Percentiles rank a stretch among this genome's conserved stretches.
These are phyloP conservation scores for Rhyacichthys aspro DNA, from an alignment of 2,797 vertebrate genomes.

Conservation along the genomic window DNA sequence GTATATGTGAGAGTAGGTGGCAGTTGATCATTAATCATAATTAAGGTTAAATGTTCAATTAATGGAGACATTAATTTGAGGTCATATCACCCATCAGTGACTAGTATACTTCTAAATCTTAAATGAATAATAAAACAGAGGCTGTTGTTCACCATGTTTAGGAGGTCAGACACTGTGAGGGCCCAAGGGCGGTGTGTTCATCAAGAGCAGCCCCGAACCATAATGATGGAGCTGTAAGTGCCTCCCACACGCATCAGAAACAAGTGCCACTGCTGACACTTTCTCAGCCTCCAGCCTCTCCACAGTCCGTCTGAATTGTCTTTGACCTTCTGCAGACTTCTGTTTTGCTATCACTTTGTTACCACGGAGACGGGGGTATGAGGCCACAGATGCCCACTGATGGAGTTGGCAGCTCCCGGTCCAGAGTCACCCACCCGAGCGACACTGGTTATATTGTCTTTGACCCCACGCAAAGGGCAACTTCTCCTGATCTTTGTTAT, in stretches of 20 bases:
- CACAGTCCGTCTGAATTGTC: slow-evolving; percentile 37
- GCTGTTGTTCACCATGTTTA: slow-evolving; percentile 5
- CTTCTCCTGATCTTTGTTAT: slow-evolving; percentile 8
- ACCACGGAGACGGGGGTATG: slow-evolving; percentile 39
- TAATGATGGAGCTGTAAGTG: slow-evolving; percentile 50
- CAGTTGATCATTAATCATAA: too few relatives aligned
- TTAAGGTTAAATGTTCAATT: too few relatives aligned
- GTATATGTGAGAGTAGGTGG: too few relatives aligned
- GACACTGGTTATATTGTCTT: slow-evolving; percentile 7
- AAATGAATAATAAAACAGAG: not conserved
- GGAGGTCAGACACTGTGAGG: slow-evolving; percentile 33
- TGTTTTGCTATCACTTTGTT: slow-evolving; percentile 47
- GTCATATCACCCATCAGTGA: not conserved
- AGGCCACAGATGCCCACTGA: slow-evolving; percentile 45
- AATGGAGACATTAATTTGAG: too few relatives aligned
- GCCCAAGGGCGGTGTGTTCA: slow-evolving; percentile 33
- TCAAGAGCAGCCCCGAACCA: slow-evolving; percentile 46
- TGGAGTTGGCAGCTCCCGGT: slow-evolving; percentile 25
- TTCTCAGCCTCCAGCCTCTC: slow-evolving; percentile 35
- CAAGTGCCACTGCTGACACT: slow-evolving; percentile 42
- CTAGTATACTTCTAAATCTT: not conserved
- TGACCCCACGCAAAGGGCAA: slow-evolving; percentile 11
- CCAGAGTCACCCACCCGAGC: slow-evolving; percentile 13
- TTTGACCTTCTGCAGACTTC: slow-evolving; percentile 58
- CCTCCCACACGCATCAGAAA: slow-evolving; percentile 51